A percentile compares a stretch with the other conserved stretches of the same genome.
These are phyloP conservation scores for Microctonus brassicae DNA, from an alignment of 2,888 invertebrate genomes.

Conservation along the genomic window DNA sequence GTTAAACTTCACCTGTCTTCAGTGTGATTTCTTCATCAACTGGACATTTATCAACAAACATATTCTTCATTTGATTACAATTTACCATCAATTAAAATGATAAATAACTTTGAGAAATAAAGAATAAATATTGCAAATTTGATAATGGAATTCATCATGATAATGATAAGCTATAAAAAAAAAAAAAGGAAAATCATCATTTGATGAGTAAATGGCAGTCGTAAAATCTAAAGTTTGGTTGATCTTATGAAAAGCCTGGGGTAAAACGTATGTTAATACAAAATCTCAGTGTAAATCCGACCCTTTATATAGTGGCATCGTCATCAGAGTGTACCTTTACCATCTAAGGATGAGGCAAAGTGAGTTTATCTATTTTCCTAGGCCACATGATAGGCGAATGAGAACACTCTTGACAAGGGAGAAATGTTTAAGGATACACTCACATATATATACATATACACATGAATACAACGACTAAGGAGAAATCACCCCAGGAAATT, in stretches of 20 bases:
- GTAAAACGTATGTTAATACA: conserved; percentile 51
- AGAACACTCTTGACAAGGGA: conserved; percentile 9
- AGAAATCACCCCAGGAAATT: conserved; percentile 43
- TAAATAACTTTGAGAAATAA: background rate
- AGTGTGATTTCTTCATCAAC: background rate
- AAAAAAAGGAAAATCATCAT: background rate
- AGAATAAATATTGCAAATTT: background rate
- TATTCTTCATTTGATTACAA: background rate
- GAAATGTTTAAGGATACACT: too few relatives aligned
- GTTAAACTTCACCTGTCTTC: background rate
- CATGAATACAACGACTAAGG: background rate
- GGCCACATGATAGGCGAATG: conserved; percentile 25
- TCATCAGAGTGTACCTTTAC: background rate
- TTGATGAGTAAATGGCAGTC: conserved; percentile 23
- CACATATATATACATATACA: background rate
- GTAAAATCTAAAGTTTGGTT: conserved; percentile 25
- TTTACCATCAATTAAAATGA: conserved; percentile 3
- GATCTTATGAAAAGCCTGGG: conserved; percentile 21
- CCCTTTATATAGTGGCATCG: conserved; percentile 27
- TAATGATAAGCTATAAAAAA: too few relatives aligned
- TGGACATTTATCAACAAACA: background rate
- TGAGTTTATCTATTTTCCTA: conserved; percentile 36
- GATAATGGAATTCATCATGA: too few relatives aligned
- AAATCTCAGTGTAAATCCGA: conserved; percentile 40
- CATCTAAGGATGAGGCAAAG: conserved; percentile 6